Evolutionary conservation across 1,140 invertebrate species (phyloP).

Genomic region (Globodera ellingtonae): DNA sequence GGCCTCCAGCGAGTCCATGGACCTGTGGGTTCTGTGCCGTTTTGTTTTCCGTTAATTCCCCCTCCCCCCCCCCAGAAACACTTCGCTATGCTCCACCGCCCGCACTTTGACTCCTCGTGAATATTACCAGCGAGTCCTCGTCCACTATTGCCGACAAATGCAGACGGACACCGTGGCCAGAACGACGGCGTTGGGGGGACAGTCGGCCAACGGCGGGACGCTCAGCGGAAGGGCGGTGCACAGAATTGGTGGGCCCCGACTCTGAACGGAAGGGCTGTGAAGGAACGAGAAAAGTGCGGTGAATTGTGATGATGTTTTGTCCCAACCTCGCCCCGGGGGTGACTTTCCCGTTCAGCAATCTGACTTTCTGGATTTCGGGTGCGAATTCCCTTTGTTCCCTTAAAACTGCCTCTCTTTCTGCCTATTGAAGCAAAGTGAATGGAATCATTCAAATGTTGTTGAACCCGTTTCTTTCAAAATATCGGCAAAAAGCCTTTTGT

Average conservation of each 20-base stretch:
- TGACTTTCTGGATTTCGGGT: not conserved
- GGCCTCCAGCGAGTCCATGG: constrained; percentile 58
- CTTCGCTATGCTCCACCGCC: constrained; percentile 15
- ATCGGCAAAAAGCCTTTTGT: too few species aligned
- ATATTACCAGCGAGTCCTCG: constrained; percentile 62
- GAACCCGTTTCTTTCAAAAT: too few species aligned
- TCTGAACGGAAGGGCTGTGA: not conserved
- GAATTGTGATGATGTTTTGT: not conserved
- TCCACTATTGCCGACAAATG: constrained; percentile 54
- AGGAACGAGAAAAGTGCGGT: too few species aligned
- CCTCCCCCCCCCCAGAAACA: constrained; percentile 6
- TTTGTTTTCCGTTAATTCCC: constrained; percentile 8
- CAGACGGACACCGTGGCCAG: constrained; percentile 32
- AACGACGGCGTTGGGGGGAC: not conserved
- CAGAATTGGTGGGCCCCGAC: not conserved
- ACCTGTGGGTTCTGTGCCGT: constrained; percentile 32
- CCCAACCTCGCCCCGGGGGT: not conserved
- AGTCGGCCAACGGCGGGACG: constrained; percentile 6
- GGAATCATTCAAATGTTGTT: too few species aligned
- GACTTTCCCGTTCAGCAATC: not conserved
- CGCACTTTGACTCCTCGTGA: constrained; percentile 59
- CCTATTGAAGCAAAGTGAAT: too few species aligned
- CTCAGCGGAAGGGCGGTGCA: not conserved
- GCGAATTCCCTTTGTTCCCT: not conserved
- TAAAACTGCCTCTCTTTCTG: not conserved